Base-by-base conservation (phyloP, 30 jellyfish, hydroid and myxozoan species). In the Turritopsis rubra region DNA sequence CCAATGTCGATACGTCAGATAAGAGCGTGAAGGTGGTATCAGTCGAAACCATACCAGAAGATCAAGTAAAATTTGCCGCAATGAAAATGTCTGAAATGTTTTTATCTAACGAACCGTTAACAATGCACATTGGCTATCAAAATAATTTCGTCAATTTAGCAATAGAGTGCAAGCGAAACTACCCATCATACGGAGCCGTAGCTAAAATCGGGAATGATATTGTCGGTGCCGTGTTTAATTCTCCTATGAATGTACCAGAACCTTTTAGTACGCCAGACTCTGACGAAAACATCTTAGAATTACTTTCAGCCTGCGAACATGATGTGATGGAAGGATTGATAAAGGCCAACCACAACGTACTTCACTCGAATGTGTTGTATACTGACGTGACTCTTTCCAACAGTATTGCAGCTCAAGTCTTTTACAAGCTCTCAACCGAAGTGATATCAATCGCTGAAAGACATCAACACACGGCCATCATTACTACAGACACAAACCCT, bases 201-300 rank as follows among this genome's bases (percentile, higher is more conserved):
- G 30, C 52, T 16, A 72, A 72, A 72, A 72, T 72, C 18, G 60
- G 52, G 60, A 72, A 72, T 72, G 52, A 22, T 26, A 72, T 72
- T 72, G 81, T 72, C 60, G 81, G 81, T 16, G 81, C 30, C 52
- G 31, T 72, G 31, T n/a, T 72, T 22, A 72, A 41, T 18, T 72
- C 60, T 72, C 81, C 81, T 1, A 72, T 72, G 81, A 26, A 72
- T 22, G 52, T 72, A 31, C 31, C 81, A 26, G 22, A 22, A 72
- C 60, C 31, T 26, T 72, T 72, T 22, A 23, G 52, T 72, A 18
- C 81, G 60, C 60, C 31, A n/a, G 31, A 72, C 22, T 22, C 19
- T 22, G 81, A 53, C 31, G 31, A 22, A 26, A 72, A n/a, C 81
- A 22, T 72, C n/a, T 17, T 72, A 72, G 3, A 72, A 72, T 41